Conservation (phyloP, 2,888 invertebrate species). For the Amphipoea oculea region DNA sequence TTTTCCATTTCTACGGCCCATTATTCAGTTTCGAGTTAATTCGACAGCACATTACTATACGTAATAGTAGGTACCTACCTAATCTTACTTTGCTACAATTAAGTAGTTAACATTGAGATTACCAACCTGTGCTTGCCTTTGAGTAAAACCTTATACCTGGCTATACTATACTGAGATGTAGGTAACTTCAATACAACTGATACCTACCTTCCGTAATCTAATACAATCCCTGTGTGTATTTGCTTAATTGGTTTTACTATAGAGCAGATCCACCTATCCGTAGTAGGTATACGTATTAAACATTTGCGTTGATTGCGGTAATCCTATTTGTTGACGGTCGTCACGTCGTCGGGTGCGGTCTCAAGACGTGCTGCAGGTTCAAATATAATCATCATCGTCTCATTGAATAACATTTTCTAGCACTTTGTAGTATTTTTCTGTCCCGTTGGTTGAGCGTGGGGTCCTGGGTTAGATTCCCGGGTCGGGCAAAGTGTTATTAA, state of each 20-base stretch:
- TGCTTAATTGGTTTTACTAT: conserved; percentile 24
- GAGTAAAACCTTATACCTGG: no score
- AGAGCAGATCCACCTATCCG: conserved; percentile 4
- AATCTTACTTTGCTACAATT: no score
- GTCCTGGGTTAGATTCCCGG: no score
- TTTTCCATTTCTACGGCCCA: neutral
- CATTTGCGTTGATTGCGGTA: conserved; percentile 45
- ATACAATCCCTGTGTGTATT: conserved; percentile 14
- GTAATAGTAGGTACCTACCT: neutral
- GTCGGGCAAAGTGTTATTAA: neutral
- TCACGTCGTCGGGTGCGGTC: conserved; percentile 25
- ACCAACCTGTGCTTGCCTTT: neutral
- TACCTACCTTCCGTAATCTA: conserved; percentile 15
- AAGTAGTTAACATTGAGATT: neutral
- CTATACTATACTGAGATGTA: neutral
- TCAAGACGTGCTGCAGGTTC: conserved; percentile 20
- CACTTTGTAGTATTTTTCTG: neutral
- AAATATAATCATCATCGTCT: neutral
- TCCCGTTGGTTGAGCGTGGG: no score
- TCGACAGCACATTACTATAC: neutral
- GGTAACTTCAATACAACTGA: neutral
- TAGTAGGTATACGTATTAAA: conserved; percentile 8
- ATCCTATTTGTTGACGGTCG: conserved; percentile 30
- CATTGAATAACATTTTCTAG: neutral
- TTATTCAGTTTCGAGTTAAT: neutral